Evolutionary conservation across 2,888 invertebrate genomes (phyloP).

Genomic region (Drosophila borealis): DNA sequence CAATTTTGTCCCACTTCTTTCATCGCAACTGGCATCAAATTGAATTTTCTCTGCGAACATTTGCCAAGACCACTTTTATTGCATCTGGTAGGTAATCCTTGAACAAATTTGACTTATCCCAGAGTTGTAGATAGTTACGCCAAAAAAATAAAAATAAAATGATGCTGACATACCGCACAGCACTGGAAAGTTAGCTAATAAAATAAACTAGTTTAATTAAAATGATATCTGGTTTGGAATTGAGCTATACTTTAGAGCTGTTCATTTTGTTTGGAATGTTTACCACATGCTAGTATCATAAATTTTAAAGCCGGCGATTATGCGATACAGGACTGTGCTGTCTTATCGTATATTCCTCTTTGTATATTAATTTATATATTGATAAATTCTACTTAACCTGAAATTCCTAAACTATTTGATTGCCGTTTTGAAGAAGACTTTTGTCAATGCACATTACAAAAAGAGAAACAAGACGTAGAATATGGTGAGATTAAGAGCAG

Average conservation of each 20-base stretch:
- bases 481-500: no score
- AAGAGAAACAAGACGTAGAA: no score
- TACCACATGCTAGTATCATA: no score
- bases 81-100: slow-evolving; percentile 19
- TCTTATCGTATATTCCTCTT: no score
- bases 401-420: no score
- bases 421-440: no score
- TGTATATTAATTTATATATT: no score
- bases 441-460: no score
- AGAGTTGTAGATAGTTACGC: slow-evolving; percentile 6
- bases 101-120: slow-evolving; percentile 29
- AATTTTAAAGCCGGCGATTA: no score
- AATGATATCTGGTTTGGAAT: background rate
- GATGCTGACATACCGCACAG: slow-evolving; percentile 1
- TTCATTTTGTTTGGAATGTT: background rate
- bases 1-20: slow-evolving; percentile 9
- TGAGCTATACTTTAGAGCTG: background rate
- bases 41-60: slow-evolving; percentile 30
- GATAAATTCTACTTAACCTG: no score
- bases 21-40: slow-evolving; percentile 26
- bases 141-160: slow-evolving; percentile 16
- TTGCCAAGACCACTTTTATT: slow-evolving; percentile 30
- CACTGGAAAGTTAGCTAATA: background rate
- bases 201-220: background rate
- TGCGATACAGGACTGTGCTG: no score